phyloP scores from a whole-genome alignment of 1,140 invertebrate species.

The Aphaenogaster floridana region DNA sequence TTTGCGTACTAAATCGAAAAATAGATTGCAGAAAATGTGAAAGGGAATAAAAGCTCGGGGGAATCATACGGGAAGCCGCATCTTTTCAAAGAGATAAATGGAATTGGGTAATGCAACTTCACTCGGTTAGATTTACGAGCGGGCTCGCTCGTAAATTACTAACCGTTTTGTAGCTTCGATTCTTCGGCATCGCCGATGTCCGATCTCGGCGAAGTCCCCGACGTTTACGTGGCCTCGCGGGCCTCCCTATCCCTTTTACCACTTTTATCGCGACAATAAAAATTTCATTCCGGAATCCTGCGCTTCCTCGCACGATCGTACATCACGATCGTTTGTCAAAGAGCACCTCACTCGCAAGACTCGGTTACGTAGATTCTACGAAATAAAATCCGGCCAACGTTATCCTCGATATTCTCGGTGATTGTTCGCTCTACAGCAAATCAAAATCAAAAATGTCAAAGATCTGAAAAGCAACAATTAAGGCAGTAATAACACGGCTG shows the following conservation, averaged over 20 bases:
- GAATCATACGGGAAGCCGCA: constrained; percentile 60
- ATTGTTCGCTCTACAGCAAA: not conserved
- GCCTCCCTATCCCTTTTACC: not conserved
- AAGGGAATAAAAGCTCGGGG: constrained; percentile 63
- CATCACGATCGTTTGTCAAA: constrained; percentile 10
- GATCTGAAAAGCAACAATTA: not conserved
- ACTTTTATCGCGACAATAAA: constrained; percentile 31
- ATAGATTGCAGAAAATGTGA: constrained; percentile 64
- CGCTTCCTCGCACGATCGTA: not conserved
- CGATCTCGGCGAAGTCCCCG: not conserved
- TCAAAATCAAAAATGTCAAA: not conserved
- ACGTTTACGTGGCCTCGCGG: constrained; percentile 21
- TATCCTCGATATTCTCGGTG: not conserved
- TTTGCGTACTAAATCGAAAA: constrained; percentile 63
- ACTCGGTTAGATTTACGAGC: constrained; percentile 59
- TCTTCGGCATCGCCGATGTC: constrained; percentile 45
- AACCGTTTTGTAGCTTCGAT: constrained; percentile 60
- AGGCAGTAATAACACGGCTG: not conserved
- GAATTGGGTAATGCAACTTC: constrained; percentile 39
- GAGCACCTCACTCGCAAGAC: not conserved
- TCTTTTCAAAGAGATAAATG: constrained; percentile 63
- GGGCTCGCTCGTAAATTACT: constrained; percentile 61
- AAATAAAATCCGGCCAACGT: not conserved
- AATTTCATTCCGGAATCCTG: constrained; percentile 30
- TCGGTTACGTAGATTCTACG: not conserved